Base-by-base conservation (phyloP, 2,113 vertebrate species). In the Orycteropus afer region DNA sequence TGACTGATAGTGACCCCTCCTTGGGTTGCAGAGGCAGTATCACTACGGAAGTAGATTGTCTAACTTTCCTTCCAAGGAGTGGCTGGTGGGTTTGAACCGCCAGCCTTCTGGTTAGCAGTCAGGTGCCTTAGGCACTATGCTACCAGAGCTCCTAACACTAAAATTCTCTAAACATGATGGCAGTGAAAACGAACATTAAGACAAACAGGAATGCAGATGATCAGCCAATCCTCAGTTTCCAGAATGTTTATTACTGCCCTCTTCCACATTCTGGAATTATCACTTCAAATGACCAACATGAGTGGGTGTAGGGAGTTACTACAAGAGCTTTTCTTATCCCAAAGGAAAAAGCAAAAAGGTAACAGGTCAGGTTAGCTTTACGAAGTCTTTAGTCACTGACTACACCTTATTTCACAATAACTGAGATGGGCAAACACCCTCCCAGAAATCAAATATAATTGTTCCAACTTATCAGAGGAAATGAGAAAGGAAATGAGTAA, bases 321-420 rank as follows among this genome's bases (percentile, higher is more conserved):
- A 53, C 37, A 76, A 49, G 34, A 78, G 22, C 32, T 91, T 86
- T 79, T 61, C 69, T 86, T 78, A 90, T 63, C 80, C 23, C 59
- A 93, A 86, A 87, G 51, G 86, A 63, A 95, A 90, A 77, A 55
- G 95, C 22, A 91, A 69, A 37, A 5, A 95, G 86, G 67, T 69
- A 95, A 92, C 82, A 97, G 25, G 83, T 69, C 71, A 85, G 89
- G 32, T 73, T 55, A 53, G 2, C 67, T 76, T 92, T 92, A 96
- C 87, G 10, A 69, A 91, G 81, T 96, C 89, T 79, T 92, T 40
- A 79, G 96, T 89, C 86, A 63, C 89, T 85, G 61, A 61, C 92
- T 37, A 71, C 71, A 76, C 53, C 49, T 76, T 85, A 86, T 97
- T 97, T 96, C 51, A 55, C 94, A 98, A 90, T 51, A 94, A 91